These are phyloP conservation scores for Hyposoter dolosus DNA, from an alignment of 2,888 invertebrate genomes.

Conservation along the genomic window DNA sequence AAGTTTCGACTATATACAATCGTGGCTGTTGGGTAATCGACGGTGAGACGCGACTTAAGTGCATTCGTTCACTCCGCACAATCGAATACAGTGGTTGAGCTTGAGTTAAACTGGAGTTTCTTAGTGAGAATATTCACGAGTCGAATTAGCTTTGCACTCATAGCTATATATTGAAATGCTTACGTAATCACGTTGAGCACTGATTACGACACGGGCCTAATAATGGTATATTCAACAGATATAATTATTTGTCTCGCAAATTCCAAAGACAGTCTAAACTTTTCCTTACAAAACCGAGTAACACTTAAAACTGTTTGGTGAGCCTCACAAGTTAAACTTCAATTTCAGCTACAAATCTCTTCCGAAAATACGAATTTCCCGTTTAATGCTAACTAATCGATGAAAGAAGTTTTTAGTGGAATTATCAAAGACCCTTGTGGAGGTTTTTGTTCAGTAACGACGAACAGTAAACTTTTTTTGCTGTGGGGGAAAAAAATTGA, in stretches of 20 bases:
- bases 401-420: background rate
- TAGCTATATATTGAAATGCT: constrained; percentile 2
- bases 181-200: constrained; percentile 29
- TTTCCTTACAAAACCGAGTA: background rate
- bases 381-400: background rate
- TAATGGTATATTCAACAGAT: background rate
- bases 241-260: background rate
- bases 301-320: background rate
- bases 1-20: constrained; percentile 54
- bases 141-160: constrained; percentile 20
- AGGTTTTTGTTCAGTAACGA: background rate
- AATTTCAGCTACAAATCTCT: background rate
- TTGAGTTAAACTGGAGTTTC: constrained; percentile 29
- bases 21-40: constrained; percentile 15
- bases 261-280: background rate
- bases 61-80: constrained; percentile 22
- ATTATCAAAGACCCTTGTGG: background rate
- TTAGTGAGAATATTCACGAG: constrained; percentile 43
- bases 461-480: background rate
- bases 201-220: constrained; percentile 17
- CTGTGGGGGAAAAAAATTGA: background rate
- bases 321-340: background rate
- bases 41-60: constrained; percentile 14
- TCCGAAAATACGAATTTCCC: background rate
- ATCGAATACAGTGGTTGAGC: constrained; percentile 56